A percentile compares a stretch with the other conserved stretches of the same genome.
Conservation (phyloP, 2,113 vertebrate species). For the Nannobrachium achirus region DNA sequence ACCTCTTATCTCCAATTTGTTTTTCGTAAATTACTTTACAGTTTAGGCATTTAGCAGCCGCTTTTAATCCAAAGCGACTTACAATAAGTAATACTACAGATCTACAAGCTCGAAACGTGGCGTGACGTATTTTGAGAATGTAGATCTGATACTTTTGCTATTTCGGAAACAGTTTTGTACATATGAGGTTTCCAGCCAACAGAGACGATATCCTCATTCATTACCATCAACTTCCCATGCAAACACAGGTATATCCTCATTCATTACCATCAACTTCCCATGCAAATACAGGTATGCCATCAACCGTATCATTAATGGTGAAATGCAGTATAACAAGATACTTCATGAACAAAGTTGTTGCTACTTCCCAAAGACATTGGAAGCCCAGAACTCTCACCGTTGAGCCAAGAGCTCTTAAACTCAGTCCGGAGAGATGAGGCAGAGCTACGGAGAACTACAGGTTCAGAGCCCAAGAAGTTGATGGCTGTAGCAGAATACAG, state of each 20-base stretch:
- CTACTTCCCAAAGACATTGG: not conserved
- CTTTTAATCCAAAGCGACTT: too few relatives aligned
- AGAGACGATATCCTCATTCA: too few relatives aligned
- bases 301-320: not conserved
- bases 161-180: too few relatives aligned
- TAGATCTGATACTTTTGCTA: too few relatives aligned
- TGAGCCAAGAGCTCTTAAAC: slow-evolving; percentile 81
- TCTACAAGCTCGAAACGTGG: too few relatives aligned
- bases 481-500: slow-evolving; percentile 84
- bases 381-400: slow-evolving; percentile 67
- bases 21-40: too few relatives aligned
- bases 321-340: too few relatives aligned
- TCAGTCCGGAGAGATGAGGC: slow-evolving; percentile 74
- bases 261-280: not conserved
- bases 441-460: slow-evolving; percentile 77
- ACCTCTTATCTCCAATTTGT: too few relatives aligned
- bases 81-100: too few relatives aligned
- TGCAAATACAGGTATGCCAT: not conserved
- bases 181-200: too few relatives aligned
- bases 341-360: not conserved
- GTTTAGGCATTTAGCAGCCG: too few relatives aligned
- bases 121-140: too few relatives aligned
- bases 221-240: not conserved
- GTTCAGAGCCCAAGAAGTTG: slow-evolving; percentile 86
- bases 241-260: not conserved